Evolutionary conservation across 2,113 vertebrate species (phyloP).

Genomic region (Anser cygnoides): DNA sequence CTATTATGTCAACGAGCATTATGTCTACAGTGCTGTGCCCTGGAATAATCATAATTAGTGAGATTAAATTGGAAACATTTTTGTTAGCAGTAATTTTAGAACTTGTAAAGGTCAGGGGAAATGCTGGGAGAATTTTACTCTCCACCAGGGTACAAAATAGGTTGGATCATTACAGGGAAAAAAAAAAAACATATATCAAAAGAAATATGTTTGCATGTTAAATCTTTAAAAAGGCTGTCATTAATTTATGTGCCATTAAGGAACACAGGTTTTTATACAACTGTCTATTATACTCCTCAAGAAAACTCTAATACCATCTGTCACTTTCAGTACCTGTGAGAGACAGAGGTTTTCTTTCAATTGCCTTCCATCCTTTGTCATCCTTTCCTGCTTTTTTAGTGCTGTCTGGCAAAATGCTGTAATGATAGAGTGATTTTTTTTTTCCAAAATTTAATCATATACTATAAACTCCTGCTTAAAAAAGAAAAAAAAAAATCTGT

Average conservation of each 20-base stretch:
- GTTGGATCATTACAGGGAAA: not conserved
- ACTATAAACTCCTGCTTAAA: not conserved
- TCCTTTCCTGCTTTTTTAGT: not conserved
- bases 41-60: constrained; percentile 27
- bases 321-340: constrained; percentile 24
- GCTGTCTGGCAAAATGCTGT: not conserved
- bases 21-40: not conserved
- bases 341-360: constrained; percentile 25
- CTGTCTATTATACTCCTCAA: not conserved
- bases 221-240: not conserved
- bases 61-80: constrained; percentile 23
- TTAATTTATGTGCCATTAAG: constrained; percentile 23
- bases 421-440: not conserved
- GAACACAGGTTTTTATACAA: not conserved
- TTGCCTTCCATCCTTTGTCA: constrained; percentile 15
- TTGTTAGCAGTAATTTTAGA: constrained; percentile 9
- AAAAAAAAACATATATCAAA: constrained; percentile 18
- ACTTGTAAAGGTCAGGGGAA: constrained; percentile 9
- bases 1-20: not conserved
- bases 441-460: not conserved
- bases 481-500: not conserved
- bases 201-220: not conserved
- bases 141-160: not conserved
- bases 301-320: not conserved
- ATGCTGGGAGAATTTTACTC: not conserved